phyloP scores from a whole-genome alignment of 1,140 invertebrate species.

The Delia radicum region DNA sequence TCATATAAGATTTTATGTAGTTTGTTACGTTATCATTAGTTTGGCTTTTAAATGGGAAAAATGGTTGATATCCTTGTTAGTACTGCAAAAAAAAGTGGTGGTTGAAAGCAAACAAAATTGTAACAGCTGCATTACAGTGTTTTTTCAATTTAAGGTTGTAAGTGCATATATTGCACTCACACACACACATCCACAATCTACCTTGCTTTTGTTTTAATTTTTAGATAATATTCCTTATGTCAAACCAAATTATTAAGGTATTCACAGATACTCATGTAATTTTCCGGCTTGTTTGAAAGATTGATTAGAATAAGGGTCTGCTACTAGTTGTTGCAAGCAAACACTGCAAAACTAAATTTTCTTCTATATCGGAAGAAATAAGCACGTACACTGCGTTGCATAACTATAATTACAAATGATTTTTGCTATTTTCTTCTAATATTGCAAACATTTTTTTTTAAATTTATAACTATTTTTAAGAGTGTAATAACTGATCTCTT shows the following conservation, averaged over 20 bases:
- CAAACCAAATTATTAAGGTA: background rate
- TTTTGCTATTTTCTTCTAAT: no score
- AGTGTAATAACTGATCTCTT: no score
- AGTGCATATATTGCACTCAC: background rate
- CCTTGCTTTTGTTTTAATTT: background rate
- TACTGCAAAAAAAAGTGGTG: background rate
- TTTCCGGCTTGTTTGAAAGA: no score
- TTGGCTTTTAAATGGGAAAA: background rate
- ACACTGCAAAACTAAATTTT: no score
- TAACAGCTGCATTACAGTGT: conserved; percentile 14
- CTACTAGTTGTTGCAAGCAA: no score
- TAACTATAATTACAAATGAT: no score
- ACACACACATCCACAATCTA: background rate
- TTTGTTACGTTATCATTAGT: conserved; percentile 2
- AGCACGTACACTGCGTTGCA: no score
- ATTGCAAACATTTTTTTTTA: no score
- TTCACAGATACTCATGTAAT: background rate
- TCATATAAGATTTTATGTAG: background rate
- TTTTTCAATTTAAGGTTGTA: conserved; percentile 14
- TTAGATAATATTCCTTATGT: background rate
- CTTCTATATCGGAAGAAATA: no score
- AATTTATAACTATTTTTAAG: no score
- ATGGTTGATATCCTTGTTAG: background rate
- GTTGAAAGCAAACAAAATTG: background rate
- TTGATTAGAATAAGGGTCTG: no score